Percentiles rank a stretch among this genome's conserved stretches.
phyloP scores from a whole-genome alignment of 2,888 invertebrate species.

The Leucophenga maculata region DNA sequence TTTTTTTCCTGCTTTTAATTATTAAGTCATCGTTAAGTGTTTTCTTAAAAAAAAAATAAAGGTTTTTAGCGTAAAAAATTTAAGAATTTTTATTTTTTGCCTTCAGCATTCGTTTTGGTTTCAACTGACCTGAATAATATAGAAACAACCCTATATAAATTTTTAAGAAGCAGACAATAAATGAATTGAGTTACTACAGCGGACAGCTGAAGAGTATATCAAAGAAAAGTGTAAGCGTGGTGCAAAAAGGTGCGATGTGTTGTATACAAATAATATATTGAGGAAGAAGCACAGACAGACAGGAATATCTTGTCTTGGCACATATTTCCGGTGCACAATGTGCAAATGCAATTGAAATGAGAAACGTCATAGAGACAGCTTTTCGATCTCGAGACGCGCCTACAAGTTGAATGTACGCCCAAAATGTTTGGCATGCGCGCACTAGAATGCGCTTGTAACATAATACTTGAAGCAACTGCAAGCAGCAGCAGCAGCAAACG shows the following conservation, averaged over 20 bases:
- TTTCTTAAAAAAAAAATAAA: neutral
- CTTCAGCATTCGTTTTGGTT: too few species aligned
- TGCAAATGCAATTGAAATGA: slow-evolving; percentile 41
- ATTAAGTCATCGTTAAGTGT: slow-evolving; percentile 7
- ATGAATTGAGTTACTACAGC: neutral
- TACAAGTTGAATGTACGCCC: slow-evolving; percentile 8
- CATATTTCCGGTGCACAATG: slow-evolving; percentile 54
- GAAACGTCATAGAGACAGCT: neutral
- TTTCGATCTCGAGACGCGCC: neutral
- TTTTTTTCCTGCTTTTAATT: slow-evolving; percentile 26
- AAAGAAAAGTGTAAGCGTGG: neutral
- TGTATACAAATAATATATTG: neutral
- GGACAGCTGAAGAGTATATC: slow-evolving; percentile 7
- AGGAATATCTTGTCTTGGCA: slow-evolving; percentile 17
- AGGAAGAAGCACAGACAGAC: slow-evolving; percentile 3
- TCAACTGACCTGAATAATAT: too few species aligned
- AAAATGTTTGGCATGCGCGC: too few species aligned
- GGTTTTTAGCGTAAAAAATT: neutral
- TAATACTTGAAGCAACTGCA: slow-evolving; percentile 18
- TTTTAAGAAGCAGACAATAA: too few species aligned
- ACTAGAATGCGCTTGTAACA: slow-evolving; percentile 11
- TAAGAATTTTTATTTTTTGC: neutral
- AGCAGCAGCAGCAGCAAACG: slow-evolving; percentile 7
- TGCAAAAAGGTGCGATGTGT: slow-evolving; percentile 12
- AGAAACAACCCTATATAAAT: too few species aligned